Base-by-base conservation (phyloP, 2,888 invertebrate species). In the Cerastoderma edule region DNA sequence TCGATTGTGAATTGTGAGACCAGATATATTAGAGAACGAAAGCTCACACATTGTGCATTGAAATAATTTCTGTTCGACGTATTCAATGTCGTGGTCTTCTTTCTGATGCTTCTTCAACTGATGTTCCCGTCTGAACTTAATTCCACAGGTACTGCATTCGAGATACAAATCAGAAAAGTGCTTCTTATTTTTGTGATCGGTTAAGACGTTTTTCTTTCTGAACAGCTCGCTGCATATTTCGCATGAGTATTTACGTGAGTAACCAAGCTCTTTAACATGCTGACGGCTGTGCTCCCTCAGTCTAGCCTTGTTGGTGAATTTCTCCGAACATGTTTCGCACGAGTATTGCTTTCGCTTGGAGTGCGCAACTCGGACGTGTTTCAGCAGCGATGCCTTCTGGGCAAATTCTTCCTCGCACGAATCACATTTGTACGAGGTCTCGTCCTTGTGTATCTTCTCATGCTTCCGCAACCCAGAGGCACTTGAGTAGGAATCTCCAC, bases 221-320 rank as follows among this genome's bases (percentile, higher is more conserved):
- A 60, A 39, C 10, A 60, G 39, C 27, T 60, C 33, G 24, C 27
- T 60, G 33, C 60, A 60, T 24, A 60, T 33, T 22, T 60, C 60
- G 39, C 60, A 60, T n/a, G 60, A 33, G n/a, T 60, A 60, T 39
- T 39, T 60, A n/a, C 39, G 60, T 8, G 19, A 6, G 30, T 39
- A 60, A 5, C 60, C 60, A 33, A 39, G 35, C 13, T 60, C 60
- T 24, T 60, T 35, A 39, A 60, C 30, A 60, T 60, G 60, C n/a
- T 39, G 35, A 10, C 60, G n/a, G 22, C n/a, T 24, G 27, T 60
- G 60, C 22, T 35, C 60, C 33, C 60, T n/a, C 39, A 60, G 27
- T 39, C 39, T 60, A 39, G 60, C 60, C 10, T 60, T 60, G 33
- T 60, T 60, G 8, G 60, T 60, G 33, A 39, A 60, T n/a, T 60